Evolutionary conservation across 2,113 vertebrate genomes (phyloP).

Genomic region (Centrocercus urophasianus): DNA sequence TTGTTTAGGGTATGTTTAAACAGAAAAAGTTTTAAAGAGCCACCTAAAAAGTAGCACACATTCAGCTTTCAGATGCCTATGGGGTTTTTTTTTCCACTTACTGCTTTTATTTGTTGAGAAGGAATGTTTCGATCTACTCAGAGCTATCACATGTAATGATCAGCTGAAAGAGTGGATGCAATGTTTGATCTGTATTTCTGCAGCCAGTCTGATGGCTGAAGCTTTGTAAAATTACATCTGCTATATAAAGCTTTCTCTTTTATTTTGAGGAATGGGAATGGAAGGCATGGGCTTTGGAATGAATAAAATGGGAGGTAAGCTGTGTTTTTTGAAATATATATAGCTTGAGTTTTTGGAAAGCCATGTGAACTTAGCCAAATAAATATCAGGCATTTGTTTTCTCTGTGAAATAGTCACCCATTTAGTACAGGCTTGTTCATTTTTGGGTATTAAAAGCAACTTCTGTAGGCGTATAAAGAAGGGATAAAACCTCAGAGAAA

Average conservation of each 20-base stretch:
- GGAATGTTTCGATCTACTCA: conserved; percentile 43
- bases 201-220: conserved; percentile 26
- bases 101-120: conserved; percentile 54
- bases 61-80: conserved; percentile 63
- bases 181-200: not conserved
- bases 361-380: not conserved
- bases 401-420: accelerated
- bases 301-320: conserved; percentile 96
- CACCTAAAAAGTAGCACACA: conserved; percentile 69
- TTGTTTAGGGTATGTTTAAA: conserved; percentile 33
- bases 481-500: not conserved
- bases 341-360: not conserved
- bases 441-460: not conserved
- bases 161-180: not conserved
- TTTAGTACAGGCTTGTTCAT: not conserved
- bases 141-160: conserved; percentile 10
- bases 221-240: not conserved
- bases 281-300: conserved; percentile 96
- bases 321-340: not conserved
- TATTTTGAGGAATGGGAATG: conserved; percentile 88
- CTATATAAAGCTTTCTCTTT: conserved; percentile 71
- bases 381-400: not conserved
- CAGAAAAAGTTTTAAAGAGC: conserved; percentile 64
- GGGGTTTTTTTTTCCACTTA: conserved; percentile 38
- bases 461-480: not conserved